Evolutionary conservation across 2,113 vertebrate genomes (phyloP).

Genomic region (Aspiorhynchus laticeps): DNA sequence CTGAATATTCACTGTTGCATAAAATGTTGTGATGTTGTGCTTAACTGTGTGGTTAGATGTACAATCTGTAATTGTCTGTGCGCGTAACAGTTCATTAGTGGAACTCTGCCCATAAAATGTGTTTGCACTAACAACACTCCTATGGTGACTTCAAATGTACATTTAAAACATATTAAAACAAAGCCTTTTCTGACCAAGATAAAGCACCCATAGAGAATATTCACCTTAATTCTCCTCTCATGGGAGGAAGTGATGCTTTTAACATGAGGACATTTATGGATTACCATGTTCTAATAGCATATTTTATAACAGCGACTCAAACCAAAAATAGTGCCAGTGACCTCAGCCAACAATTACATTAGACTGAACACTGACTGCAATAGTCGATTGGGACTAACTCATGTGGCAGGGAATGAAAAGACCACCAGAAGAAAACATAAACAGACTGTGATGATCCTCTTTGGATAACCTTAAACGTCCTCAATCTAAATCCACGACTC

Average conservation of each 20-base stretch:
- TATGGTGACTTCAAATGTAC: neutral
- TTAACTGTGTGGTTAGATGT: neutral
- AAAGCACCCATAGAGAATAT: neutral
- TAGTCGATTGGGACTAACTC: neutral
- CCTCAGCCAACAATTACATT: conserved; percentile 1
- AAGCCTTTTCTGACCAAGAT: neutral
- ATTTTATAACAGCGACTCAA: neutral
- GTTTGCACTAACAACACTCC: conserved; percentile 1
- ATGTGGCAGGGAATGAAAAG: neutral
- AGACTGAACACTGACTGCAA: neutral
- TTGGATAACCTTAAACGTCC: neutral
- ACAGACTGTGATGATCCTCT: neutral
- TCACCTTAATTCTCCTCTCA: conserved; percentile 10
- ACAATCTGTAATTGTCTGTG: neutral
- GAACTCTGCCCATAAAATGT: neutral
- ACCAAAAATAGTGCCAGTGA: neutral
- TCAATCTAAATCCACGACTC: neutral
- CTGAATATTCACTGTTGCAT: neutral
- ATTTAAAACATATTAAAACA: neutral
- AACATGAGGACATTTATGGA: conserved; percentile 24
- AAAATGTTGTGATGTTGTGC: neutral
- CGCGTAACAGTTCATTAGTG: conserved; percentile 7
- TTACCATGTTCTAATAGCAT: neutral
- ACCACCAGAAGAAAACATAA: neutral
- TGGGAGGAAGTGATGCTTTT: neutral